Evolutionary conservation across 2,113 vertebrate species (phyloP).

Genomic region (Odocoileus virginianus): DNA sequence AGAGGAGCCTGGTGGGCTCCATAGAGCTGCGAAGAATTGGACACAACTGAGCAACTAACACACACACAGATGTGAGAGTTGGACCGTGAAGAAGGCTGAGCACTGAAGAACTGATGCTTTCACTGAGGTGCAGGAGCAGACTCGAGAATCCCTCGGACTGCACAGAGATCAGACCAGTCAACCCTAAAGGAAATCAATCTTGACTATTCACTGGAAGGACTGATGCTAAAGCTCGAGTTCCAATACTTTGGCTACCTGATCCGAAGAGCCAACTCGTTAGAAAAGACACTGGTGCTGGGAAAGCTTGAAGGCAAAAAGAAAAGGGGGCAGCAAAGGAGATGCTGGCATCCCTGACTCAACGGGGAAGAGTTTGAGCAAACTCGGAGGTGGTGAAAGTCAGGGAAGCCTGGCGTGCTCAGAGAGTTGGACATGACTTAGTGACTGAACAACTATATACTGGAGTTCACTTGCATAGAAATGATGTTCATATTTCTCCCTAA

Average conservation of each 20-base stretch:
- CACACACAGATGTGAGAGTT: not conserved
- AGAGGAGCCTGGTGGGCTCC: not conserved
- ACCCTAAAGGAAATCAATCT: not conserved
- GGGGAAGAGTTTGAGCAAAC: not conserved
- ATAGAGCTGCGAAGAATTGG: not conserved
- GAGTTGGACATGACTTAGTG: not conserved
- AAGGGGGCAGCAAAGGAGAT: not conserved
- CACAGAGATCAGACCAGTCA: not conserved
- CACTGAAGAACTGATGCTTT: not conserved
- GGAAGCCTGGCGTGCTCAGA: not conserved
- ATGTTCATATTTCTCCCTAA: not conserved
- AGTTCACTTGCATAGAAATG: not conserved
- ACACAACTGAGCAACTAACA: not conserved
- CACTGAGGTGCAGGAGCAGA: not conserved
- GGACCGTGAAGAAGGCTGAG: not conserved
- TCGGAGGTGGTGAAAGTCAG: not conserved
- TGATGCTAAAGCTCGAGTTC: not conserved
- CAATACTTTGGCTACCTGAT: not conserved
- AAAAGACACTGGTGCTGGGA: not conserved
- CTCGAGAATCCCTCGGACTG: not conserved
- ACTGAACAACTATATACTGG: not conserved
- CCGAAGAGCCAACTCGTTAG: not conserved
- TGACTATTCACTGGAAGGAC: not conserved
- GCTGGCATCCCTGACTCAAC: not conserved
- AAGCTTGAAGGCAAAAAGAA: not conserved